These are phyloP conservation scores for Loripinus fragilis DNA, from an alignment of 2,888 invertebrate genomes.

Conservation along the genomic window DNA sequence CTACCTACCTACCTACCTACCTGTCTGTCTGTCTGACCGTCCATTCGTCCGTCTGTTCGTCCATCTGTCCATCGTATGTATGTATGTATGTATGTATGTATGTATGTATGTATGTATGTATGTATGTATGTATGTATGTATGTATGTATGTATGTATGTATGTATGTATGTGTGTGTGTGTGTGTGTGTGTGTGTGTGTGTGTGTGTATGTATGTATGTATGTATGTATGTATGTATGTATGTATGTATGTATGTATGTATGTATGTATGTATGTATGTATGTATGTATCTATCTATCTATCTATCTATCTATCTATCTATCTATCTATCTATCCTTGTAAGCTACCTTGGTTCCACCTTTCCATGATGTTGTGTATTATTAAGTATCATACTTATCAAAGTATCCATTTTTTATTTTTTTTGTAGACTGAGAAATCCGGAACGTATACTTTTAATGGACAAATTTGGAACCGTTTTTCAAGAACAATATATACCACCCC, in stretches of 20 bases:
- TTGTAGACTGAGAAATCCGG: slow-evolving; percentile 58
- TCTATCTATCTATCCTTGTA: no score
- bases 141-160: slow-evolving; percentile 38
- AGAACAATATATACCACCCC: not conserved
- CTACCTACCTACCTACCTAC: no score
- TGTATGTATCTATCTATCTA: no score
- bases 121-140: slow-evolving; percentile 38
- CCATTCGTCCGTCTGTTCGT: not conserved
- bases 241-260: slow-evolving; percentile 33
- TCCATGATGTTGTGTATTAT: no score
- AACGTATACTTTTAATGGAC: not conserved
- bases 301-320: no score
- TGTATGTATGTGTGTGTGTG: slow-evolving; percentile 36
- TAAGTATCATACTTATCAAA: no score
- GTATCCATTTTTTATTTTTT: not conserved
- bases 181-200: slow-evolving; percentile 28
- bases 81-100: slow-evolving; percentile 44
- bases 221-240: slow-evolving; percentile 35
- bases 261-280: no score
- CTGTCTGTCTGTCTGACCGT: slow-evolving; percentile 10
- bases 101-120: slow-evolving; percentile 39
- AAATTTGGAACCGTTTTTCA: not conserved
- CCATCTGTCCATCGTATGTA: slow-evolving; percentile 34
- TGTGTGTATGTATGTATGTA: slow-evolving; percentile 27
- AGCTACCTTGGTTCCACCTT: no score